Percentiles rank a stretch among this genome's conserved stretches.
phyloP scores from a whole-genome alignment of 2,797 vertebrate species.

The Allobates femoralis region DNA sequence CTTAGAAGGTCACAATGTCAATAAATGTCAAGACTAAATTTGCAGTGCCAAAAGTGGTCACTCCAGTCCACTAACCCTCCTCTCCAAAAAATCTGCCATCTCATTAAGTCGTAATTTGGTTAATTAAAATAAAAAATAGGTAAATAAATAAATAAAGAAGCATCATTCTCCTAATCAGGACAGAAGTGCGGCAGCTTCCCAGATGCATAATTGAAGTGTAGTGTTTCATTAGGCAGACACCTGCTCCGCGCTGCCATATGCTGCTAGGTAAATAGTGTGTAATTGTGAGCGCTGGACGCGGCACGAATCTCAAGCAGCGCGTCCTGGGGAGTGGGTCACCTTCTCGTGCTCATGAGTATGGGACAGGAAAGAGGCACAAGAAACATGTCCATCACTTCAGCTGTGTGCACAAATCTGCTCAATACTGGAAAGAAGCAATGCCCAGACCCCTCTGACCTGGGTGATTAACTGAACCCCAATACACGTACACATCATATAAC shows the following conservation, averaged over 20 bases:
- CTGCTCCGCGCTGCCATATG: constrained; percentile 63
- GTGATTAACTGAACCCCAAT: too few species aligned
- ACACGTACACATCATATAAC: too few species aligned
- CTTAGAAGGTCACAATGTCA: neutral
- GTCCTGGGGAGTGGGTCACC: constrained; percentile 58
- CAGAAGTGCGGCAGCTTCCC: constrained; percentile 71
- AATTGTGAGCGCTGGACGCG: constrained; percentile 48
- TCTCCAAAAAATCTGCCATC: neutral
- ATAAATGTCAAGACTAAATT: neutral
- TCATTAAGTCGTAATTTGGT: constrained; percentile 50
- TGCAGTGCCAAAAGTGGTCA: neutral
- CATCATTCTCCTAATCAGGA: constrained; percentile 62
- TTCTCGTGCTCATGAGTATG: constrained; percentile 1
- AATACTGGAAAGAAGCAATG: neutral
- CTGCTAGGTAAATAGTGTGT: constrained; percentile 58
- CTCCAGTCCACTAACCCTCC: neutral
- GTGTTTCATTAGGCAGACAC: constrained; percentile 66
- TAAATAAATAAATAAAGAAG: constrained; percentile 60
- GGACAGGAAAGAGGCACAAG: neutral
- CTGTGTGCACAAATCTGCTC: neutral
- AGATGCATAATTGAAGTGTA: constrained; percentile 67
- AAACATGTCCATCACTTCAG: neutral
- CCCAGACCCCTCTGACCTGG: too few species aligned
- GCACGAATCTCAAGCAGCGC: constrained; percentile 25
- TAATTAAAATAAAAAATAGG: constrained; percentile 57